A percentile compares a stretch with the other conserved stretches of the same genome.
phyloP scores from a whole-genome alignment of 2,888 invertebrate genomes.

The Argyra leucocephala region DNA sequence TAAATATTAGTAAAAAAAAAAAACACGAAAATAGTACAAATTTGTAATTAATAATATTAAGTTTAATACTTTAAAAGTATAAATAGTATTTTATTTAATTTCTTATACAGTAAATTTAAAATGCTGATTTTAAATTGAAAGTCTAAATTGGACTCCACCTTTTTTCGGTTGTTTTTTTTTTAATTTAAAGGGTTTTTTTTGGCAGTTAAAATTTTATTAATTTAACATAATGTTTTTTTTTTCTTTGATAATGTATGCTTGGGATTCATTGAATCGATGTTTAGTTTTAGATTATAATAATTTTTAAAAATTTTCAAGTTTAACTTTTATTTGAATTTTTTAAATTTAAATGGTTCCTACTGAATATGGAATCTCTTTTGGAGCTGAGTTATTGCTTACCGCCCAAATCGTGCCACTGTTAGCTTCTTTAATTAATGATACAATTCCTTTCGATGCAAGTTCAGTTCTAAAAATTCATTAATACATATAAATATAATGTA shows the following conservation, averaged over 20 bases:
- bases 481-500: slow-evolving; percentile 8
- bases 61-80: not conserved
- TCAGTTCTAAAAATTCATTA: slow-evolving; percentile 50
- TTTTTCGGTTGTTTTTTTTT: not conserved
- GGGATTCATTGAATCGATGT: slow-evolving; percentile 2
- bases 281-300: not conserved
- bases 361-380: slow-evolving; percentile 45
- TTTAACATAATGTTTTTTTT: not conserved
- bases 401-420: slow-evolving; percentile 65
- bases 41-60: too few species aligned
- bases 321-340: not conserved
- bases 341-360: slow-evolving; percentile 21
- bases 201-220: not conserved
- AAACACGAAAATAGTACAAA: too few species aligned
- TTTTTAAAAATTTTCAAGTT: not conserved
- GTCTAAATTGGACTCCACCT: slow-evolving; percentile 3
- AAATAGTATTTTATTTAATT: not conserved
- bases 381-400: slow-evolving; percentile 57
- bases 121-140: not conserved
- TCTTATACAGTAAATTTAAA: not conserved
- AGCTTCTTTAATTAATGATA: slow-evolving; percentile 56
- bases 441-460: slow-evolving; percentile 57
- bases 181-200: not conserved
- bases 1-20: too few species aligned
- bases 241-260: not conserved